These are phyloP conservation scores for Labia minor DNA, from an alignment of 2,888 invertebrate species.

Conservation along the genomic window DNA sequence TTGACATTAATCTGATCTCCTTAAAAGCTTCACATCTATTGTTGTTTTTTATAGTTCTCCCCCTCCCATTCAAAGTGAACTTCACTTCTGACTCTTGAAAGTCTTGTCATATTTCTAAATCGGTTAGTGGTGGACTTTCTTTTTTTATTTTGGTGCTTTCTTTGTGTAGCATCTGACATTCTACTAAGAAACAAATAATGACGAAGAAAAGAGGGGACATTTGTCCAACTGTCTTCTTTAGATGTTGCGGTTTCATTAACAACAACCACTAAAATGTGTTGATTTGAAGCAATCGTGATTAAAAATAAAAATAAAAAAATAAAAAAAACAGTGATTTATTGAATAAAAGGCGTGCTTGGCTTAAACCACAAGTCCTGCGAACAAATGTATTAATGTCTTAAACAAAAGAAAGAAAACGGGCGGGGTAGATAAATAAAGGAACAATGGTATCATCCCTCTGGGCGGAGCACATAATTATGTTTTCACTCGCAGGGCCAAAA, in stretches of 20 bases:
- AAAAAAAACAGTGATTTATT: neutral
- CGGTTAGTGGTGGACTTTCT: neutral
- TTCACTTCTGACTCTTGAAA: neutral
- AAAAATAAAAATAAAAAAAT: neutral
- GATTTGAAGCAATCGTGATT: slow-evolving; percentile 2
- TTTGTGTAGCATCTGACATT: neutral
- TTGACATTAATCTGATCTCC: neutral
- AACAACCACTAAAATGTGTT: neutral
- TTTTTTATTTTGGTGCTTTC: neutral
- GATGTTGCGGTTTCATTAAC: neutral
- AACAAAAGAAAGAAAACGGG: neutral
- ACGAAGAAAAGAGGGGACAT: neutral
- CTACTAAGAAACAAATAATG: neutral
- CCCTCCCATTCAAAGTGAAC: neutral
- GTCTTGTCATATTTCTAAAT: neutral
- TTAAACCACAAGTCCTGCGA: neutral
- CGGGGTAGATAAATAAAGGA: neutral
- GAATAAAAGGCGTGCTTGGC: neutral
- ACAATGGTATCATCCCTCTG: neutral
- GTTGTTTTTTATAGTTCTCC: neutral
- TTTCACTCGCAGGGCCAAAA: neutral
- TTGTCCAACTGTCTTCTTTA: neutral
- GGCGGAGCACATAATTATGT: neutral
- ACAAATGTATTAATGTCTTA: slow-evolving; percentile 5
- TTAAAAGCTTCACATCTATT: neutral